A percentile compares a stretch with the other conserved stretches of the same genome.
Conservation (phyloP, 2,113 vertebrate genomes). For the Myotis brandtii region DNA sequence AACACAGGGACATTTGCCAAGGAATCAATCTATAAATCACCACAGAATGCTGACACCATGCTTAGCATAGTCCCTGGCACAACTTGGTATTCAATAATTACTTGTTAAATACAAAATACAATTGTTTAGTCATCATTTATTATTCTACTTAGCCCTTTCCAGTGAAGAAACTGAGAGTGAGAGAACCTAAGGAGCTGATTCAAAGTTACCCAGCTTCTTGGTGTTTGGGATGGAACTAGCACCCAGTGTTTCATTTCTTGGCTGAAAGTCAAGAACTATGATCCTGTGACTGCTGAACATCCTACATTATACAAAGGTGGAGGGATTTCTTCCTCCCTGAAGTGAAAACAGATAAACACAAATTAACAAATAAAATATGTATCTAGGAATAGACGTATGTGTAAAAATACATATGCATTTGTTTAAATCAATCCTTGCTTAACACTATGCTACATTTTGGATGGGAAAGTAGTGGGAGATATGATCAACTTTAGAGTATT, state of each 20-base stretch:
- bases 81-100: neutral
- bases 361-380: neutral
- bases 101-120: neutral
- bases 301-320: neutral
- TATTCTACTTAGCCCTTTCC: neutral
- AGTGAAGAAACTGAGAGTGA: neutral
- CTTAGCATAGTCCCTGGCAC: neutral
- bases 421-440: neutral
- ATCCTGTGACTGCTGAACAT: neutral
- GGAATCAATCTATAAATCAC: neutral
- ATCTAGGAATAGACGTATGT: neutral
- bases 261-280: neutral
- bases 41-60: neutral
- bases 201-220: neutral
- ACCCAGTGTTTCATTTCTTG: neutral
- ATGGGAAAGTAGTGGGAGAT: neutral
- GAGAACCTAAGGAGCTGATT: neutral
- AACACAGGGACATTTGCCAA: neutral
- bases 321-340: neutral
- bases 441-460: neutral
- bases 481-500: neutral
- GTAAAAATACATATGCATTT: neutral
- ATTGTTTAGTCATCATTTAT: neutral
- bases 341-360: neutral
- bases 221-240: neutral